These are phyloP conservation scores for Gambelia wislizenii DNA, from an alignment of 2,797 vertebrate species.

Conservation along the genomic window DNA sequence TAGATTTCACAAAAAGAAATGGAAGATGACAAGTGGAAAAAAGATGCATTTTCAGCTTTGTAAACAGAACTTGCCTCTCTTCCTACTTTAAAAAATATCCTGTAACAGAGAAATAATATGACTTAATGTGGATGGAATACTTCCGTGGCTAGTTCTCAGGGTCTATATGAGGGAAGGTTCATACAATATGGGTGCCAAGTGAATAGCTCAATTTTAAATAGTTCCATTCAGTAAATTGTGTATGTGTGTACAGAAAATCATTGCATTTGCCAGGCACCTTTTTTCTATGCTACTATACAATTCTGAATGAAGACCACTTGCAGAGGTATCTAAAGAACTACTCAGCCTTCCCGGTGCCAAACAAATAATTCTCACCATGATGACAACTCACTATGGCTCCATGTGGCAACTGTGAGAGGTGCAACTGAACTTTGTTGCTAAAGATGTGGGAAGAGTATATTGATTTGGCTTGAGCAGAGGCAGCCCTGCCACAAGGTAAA, in stretches of 20 bases:
- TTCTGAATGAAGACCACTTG: not conserved
- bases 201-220: not conserved
- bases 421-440: not conserved
- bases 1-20: slow-evolving; percentile 76
- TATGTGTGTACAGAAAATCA: not conserved
- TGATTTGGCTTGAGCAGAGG: not conserved
- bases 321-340: not conserved
- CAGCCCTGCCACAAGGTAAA: not conserved
- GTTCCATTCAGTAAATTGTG: not conserved
- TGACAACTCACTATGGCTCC: not conserved
- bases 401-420: not conserved
- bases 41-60: slow-evolving; percentile 22
- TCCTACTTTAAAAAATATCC: not conserved
- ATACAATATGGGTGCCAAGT: not conserved
- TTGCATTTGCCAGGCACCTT: not conserved
- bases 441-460: not conserved
- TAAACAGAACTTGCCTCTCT: not conserved
- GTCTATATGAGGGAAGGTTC: not conserved
- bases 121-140: not conserved
- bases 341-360: not conserved
- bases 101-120: slow-evolving; percentile 10
- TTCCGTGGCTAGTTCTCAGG: slow-evolving; percentile 26
- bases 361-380: not conserved
- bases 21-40: not conserved
- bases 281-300: not conserved